A percentile compares a stretch with the other conserved stretches of the same genome.
Conservation (phyloP, 1,140 invertebrate genomes). For the Planococcus citri region DNA sequence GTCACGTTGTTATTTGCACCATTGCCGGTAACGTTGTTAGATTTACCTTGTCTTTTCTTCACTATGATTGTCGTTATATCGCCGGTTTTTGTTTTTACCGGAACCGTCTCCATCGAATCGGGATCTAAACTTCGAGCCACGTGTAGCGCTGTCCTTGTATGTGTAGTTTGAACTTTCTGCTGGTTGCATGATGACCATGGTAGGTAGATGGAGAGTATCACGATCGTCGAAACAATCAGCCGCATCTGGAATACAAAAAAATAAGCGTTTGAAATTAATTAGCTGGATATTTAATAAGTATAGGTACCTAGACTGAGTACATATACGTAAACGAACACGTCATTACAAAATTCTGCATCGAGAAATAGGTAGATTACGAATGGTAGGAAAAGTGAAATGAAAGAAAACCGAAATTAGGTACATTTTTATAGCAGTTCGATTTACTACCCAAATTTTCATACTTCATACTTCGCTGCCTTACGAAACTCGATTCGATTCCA, state of each 20-base stretch:
- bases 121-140: constrained; percentile 62
- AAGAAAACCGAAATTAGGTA: too few relatives aligned
- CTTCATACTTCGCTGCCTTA: too few relatives aligned
- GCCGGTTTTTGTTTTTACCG: constrained; percentile 57
- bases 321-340: too few relatives aligned
- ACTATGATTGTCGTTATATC: constrained; percentile 61
- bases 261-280: background rate
- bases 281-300: too few relatives aligned
- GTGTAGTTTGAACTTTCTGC: constrained; percentile 37
- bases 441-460: too few relatives aligned
- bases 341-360: too few relatives aligned
- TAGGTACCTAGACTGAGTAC: too few relatives aligned
- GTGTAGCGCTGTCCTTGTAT: constrained; percentile 56
- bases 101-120: constrained; percentile 56
- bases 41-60: constrained; percentile 46
- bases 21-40: background rate
- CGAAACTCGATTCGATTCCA: too few relatives aligned
- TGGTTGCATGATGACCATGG: background rate
- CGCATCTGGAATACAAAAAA: background rate
- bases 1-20: background rate
- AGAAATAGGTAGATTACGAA: too few relatives aligned
- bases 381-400: too few relatives aligned
- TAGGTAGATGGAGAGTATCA: background rate
- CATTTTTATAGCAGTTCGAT: too few relatives aligned
- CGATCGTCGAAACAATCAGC: background rate